Conservation (phyloP, 2,888 invertebrate species). For the Epinotia nisella region DNA sequence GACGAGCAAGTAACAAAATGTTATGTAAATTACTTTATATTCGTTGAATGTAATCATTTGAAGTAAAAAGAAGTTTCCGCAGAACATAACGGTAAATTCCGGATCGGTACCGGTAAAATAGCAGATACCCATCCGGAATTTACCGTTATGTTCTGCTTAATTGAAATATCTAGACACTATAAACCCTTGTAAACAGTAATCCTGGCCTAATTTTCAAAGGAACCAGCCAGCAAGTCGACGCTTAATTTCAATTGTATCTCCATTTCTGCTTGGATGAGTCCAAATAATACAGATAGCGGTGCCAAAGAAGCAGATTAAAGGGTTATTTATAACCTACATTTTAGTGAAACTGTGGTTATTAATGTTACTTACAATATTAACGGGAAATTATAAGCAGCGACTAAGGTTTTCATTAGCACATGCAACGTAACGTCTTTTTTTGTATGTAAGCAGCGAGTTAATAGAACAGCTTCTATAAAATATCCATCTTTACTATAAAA, state of each 20-base stretch:
- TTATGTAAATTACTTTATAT: too few species aligned
- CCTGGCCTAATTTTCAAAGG: conserved; percentile 1
- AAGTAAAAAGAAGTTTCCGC: too few species aligned
- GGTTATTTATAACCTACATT: conserved; percentile 11
- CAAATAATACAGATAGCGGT: conserved; percentile 14
- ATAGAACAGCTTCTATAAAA: too few species aligned
- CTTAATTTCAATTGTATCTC: conserved; percentile 22
- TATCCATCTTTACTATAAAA: too few species aligned
- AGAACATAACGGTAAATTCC: too few species aligned
- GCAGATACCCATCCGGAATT: not conserved
- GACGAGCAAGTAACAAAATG: too few species aligned
- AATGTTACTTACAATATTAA: not conserved
- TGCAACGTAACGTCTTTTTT: too few species aligned
- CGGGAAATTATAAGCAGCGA: too few species aligned
- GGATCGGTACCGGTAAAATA: too few species aligned
- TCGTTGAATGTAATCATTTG: too few species aligned
- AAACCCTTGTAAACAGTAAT: not conserved
- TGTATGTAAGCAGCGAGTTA: too few species aligned
- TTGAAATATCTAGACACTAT: not conserved
- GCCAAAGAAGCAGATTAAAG: conserved; percentile 1
- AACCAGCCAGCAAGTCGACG: conserved; percentile 2
- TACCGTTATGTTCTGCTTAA: not conserved
- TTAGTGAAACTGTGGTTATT: not conserved
- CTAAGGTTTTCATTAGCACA: too few species aligned
- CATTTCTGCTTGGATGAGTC: conserved; percentile 4